Base-by-base conservation (phyloP, 1,140 invertebrate species). In the Leptinotarsa texana region DNA sequence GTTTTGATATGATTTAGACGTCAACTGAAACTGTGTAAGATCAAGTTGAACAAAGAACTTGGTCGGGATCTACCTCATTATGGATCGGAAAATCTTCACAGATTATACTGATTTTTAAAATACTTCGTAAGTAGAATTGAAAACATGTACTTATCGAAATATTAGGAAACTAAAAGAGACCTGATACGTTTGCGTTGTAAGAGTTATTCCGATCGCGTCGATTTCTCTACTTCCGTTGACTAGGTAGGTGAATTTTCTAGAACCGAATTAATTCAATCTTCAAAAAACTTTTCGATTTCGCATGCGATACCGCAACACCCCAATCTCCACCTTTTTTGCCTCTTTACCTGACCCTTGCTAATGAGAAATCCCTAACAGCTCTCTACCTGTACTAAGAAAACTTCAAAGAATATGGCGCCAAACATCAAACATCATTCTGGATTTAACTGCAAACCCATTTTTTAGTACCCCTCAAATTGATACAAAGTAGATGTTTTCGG, bases 231-330 rank as follows among this genome's bases (percentile, higher is more conserved):
- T 42, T 42, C 33, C 33, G 33, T 42, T 42, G 33, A 42, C 33
- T 42, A 42, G 33, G 13, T 57, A 13, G 51, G 17, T 57, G n/a
- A 5, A 57, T 57, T 57, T 57, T 57, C n/a, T 18, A 17, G 51
- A 18, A 57, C 15, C 15, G n/a, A 57, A 57, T 42, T 57, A 57
- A 57, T 57, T 57, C 51, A 18, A 57, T 57, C 51, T 42, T 42
- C 15, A 57, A 57, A 57, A 17, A 57, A 57, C 51, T 57, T 57
- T 57, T 57, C 51, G 51, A 57, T 57, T 57, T 57, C 51, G 51
- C 51, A 57, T 57, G 51, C 51, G 51, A 57, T 57, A 57, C 51
- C 51, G 51, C 51, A 57, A 57, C 51, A 57, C 51, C 51, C 51
- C 15, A 57, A 57, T 18, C 51, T 57, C 15, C 51, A 57, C 51